A percentile compares a stretch with the other conserved stretches of the same genome.
Evolutionary conservation across 2,113 vertebrate genomes (phyloP).

Genomic region (Nesoenas mayeri): DNA sequence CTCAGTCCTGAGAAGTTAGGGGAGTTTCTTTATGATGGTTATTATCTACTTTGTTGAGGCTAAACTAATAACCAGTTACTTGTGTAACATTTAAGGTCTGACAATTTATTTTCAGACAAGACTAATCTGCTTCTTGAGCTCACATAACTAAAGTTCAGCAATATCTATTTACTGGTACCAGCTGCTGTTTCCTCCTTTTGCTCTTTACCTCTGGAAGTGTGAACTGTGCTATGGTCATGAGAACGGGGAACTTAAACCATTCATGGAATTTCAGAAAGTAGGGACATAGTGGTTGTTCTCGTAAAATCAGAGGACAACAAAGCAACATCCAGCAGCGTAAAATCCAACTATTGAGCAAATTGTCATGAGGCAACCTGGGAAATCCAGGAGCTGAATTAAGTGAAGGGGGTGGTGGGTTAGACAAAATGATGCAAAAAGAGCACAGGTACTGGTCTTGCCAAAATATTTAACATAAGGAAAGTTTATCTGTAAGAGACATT

Average conservation of each 20-base stretch:
- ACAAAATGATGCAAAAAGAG: neutral
- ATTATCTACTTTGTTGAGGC: neutral
- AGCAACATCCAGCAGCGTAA: rapidly evolving
- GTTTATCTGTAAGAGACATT: neutral
- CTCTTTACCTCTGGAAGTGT: neutral
- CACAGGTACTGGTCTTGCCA: neutral
- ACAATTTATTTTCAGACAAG: neutral
- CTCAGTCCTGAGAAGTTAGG: neutral
- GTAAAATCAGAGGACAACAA: neutral
- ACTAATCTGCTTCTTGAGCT: neutral
- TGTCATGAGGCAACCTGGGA: neutral
- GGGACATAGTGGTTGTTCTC: neutral
- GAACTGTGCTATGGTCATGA: neutral
- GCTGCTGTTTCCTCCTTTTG: neutral
- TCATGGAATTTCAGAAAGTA: neutral
- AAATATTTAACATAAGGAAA: neutral
- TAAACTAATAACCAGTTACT: neutral
- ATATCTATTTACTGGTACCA: neutral
- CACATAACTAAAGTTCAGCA: neutral
- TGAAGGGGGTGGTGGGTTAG: neutral
- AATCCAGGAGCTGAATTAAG: neutral
- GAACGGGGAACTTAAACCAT: neutral
- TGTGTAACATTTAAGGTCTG: neutral
- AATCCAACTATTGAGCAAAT: neutral
- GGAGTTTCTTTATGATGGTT: neutral